Evolutionary conservation across 1,140 invertebrate species (phyloP).

Genomic region (Bactericera cockerelli): DNA sequence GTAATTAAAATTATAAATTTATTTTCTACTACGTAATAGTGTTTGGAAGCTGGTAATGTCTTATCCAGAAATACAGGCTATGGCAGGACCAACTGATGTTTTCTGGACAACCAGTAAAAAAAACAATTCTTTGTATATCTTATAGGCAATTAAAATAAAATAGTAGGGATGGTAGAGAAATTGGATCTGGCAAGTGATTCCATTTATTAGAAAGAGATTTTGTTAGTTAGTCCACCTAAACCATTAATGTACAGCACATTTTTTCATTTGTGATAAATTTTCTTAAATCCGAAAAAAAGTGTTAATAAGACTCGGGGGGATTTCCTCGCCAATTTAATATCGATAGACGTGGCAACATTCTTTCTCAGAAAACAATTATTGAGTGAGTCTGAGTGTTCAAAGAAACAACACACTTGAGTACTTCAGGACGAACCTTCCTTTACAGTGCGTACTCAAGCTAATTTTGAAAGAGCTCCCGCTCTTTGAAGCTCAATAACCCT

Average conservation of each 20-base stretch:
- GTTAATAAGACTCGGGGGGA: background rate
- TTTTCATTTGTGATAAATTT: background rate
- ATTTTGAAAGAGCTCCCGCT: too few relatives aligned
- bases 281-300: background rate
- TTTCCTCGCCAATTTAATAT: background rate
- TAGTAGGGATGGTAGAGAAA: background rate
- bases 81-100: background rate
- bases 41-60: too few relatives aligned
- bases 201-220: background rate
- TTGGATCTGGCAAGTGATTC: background rate
- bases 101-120: background rate
- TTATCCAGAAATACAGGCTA: background rate
- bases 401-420: background rate
- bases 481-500: too few relatives aligned
- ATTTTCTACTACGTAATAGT: too few relatives aligned
- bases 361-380: background rate
- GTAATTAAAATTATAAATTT: too few relatives aligned
- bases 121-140: too few relatives aligned
- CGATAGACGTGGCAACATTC: background rate
- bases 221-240: background rate
- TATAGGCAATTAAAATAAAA: background rate
- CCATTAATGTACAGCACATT: background rate
- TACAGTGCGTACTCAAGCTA: too few relatives aligned
- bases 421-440: too few relatives aligned
- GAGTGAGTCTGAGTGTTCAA: background rate